A percentile compares a stretch with the other conserved stretches of the same genome.
Conservation (phyloP, 2,113 vertebrate genomes). For the Etheostoma spectabile region DNA sequence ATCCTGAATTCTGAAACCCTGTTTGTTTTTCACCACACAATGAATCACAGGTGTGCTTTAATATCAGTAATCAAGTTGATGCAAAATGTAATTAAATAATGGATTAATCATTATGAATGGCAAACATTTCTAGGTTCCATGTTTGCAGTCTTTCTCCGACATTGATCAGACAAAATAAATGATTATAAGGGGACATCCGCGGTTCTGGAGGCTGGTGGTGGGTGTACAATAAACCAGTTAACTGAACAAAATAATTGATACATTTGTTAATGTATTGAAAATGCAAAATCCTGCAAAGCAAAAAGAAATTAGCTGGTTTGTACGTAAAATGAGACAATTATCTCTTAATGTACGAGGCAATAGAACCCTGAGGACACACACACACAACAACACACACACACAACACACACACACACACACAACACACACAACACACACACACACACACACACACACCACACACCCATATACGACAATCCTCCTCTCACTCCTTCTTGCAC, state of each 20-base stretch:
- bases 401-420: conserved; percentile 7
- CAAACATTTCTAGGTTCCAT: not conserved
- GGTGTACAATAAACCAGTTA: not conserved
- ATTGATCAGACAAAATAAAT: not conserved
- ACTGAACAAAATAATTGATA: not conserved
- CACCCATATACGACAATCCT: not conserved
- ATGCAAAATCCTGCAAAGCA: not conserved
- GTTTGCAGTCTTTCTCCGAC: not conserved
- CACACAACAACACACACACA: conserved; percentile 16
- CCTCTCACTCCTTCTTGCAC: conserved; percentile 11
- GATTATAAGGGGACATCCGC: not conserved
- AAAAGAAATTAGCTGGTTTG: not conserved
- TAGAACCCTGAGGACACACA: conserved; percentile 49
- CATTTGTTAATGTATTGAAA: not conserved
- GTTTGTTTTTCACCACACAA: not conserved
- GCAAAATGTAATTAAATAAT: not conserved
- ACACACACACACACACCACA: conserved; percentile 22
- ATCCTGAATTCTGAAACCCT: not conserved
- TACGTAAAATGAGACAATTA: conserved; percentile 14
- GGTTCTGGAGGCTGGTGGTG: not conserved
- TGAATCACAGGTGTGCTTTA: not conserved
- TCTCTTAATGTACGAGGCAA: not conserved
- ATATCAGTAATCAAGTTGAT: not conserved
- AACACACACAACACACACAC: conserved; percentile 16
- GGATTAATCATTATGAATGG: not conserved